phyloP scores from a whole-genome alignment of 2,888 invertebrate genomes.

The Yponomeuta cagnagella region DNA sequence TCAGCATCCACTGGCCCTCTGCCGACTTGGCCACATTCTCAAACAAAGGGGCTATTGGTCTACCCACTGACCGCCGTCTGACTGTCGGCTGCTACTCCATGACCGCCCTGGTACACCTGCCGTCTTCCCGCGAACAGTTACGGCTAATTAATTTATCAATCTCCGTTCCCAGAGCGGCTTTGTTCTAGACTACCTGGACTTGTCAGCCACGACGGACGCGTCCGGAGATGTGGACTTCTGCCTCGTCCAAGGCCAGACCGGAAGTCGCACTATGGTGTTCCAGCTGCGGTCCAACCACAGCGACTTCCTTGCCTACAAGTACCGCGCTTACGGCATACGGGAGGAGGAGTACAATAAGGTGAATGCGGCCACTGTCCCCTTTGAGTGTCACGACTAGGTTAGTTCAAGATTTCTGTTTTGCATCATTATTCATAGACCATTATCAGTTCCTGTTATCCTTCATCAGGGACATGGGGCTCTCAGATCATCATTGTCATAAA shows the following conservation, averaged over 20 bases:
- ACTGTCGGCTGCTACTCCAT: too few relatives aligned
- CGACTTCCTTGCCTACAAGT: constrained; percentile 58
- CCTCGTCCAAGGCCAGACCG: constrained; percentile 46
- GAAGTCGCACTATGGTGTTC: constrained; percentile 50
- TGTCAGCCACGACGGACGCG: constrained; percentile 43
- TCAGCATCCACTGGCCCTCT: too few relatives aligned
- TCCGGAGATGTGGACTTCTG: constrained; percentile 50
- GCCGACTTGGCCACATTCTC: too few relatives aligned
- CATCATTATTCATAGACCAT: neutral
- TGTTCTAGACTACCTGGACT: constrained; percentile 58
- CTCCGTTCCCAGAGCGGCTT: constrained; percentile 43
- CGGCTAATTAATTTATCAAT: neutral
- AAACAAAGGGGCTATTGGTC: too few relatives aligned
- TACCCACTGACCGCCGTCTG: too few relatives aligned
- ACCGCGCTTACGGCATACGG: constrained; percentile 54
- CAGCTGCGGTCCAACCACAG: constrained; percentile 58
- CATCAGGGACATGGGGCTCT: too few relatives aligned
- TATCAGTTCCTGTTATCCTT: neutral
- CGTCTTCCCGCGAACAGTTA: too few relatives aligned
- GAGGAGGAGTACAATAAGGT: constrained; percentile 67
- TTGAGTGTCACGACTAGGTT: constrained; percentile 35
- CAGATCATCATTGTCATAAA: too few relatives aligned
- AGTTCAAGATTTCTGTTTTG: constrained; percentile 24
- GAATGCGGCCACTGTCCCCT: constrained; percentile 35
- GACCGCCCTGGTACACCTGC: too few relatives aligned